Evolutionary conservation across 2,113 vertebrate genomes (phyloP).

Genomic region (Siphamia tubifer): DNA sequence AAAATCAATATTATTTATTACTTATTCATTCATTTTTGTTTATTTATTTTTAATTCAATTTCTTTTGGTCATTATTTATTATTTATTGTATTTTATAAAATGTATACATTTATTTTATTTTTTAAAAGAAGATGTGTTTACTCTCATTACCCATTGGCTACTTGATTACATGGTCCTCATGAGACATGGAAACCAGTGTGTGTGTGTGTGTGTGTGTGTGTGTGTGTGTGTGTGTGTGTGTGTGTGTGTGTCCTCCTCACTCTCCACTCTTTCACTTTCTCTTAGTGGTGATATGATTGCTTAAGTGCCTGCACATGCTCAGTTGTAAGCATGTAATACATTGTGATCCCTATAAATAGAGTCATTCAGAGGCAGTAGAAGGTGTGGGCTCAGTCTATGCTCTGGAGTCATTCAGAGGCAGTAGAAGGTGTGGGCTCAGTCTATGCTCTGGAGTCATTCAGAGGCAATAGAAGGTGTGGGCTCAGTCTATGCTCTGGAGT

Average conservation of each 20-base stretch:
- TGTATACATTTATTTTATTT: too few species aligned
- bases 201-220: slow-evolving; percentile 22
- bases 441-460: too few species aligned
- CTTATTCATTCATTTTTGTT: too few species aligned
- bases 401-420: too few species aligned
- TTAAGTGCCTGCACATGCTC: background rate
- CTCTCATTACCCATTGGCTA: too few species aligned
- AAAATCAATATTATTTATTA: too few species aligned
- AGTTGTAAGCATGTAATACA: background rate
- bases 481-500: background rate
- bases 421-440: background rate
- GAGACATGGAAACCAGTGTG: too few species aligned
- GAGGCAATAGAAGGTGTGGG: background rate
- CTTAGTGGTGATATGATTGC: slow-evolving; percentile 46
- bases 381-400: background rate
- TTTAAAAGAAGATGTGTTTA: too few species aligned
- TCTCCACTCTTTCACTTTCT: slow-evolving; percentile 12
- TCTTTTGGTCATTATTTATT: too few species aligned
- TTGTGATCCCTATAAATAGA: background rate
- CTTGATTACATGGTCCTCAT: too few species aligned
- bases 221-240: slow-evolving; percentile 34
- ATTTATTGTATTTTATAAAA: too few species aligned
- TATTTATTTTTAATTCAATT: too few species aligned
- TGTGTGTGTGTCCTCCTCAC: slow-evolving; percentile 11
- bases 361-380: background rate